Conservation (phyloP, 1,140 invertebrate species). For the Polyergus mexicanus region DNA sequence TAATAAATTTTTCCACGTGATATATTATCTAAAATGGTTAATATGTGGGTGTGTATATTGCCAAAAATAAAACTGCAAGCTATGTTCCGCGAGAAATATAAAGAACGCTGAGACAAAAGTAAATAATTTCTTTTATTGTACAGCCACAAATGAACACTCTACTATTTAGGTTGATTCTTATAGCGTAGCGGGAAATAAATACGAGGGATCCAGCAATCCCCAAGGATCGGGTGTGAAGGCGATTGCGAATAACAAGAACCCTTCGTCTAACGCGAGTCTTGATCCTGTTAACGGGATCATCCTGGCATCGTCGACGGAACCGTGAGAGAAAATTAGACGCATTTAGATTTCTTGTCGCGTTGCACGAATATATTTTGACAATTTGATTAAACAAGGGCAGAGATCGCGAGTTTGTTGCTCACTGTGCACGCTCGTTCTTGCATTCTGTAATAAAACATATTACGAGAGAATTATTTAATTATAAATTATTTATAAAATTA, state of each 20-base stretch:
- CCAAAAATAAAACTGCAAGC: not conserved
- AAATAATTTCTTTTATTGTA: conserved; percentile 65
- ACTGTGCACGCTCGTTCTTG: not conserved
- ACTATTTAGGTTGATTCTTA: conserved; percentile 60
- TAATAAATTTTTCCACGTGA: not conserved
- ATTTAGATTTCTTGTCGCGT: conserved; percentile 59
- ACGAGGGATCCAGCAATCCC: conserved; percentile 72
- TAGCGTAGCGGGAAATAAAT: conserved; percentile 51
- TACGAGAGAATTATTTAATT: not conserved
- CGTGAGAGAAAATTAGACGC: conserved; percentile 71
- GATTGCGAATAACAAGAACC: conserved; percentile 79
- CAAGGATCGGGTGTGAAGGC: conserved; percentile 71
- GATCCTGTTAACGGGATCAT: conserved; percentile 82
- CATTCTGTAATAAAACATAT: not conserved
- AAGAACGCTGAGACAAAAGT: not conserved
- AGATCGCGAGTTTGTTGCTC: conserved; percentile 1
- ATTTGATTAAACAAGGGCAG: not conserved
- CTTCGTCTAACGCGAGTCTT: conserved; percentile 76
- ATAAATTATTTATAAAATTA: not conserved
- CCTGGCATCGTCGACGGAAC: conserved; percentile 60
- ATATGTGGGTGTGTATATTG: not conserved
- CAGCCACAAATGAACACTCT: conserved; percentile 67
- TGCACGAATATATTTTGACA: conserved; percentile 36
- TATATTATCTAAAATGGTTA: not conserved
- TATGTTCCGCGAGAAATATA: not conserved